Conservation (phyloP, 2,797 vertebrate species). For the Diceros bicornis region DNA sequence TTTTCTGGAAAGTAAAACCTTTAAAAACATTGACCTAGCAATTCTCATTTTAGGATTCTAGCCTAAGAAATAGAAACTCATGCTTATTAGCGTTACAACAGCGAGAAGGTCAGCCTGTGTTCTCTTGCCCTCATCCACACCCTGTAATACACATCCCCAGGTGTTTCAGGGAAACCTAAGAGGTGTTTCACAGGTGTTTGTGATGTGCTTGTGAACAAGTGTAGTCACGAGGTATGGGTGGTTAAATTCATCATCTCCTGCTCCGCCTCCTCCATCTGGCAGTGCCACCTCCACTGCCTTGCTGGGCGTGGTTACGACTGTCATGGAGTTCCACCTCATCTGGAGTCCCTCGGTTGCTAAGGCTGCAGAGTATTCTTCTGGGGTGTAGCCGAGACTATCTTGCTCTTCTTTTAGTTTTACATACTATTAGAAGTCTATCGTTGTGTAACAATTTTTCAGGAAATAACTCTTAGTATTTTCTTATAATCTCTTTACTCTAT, state of each 20-base stretch:
- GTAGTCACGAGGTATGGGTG: neutral
- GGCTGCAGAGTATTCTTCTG: neutral
- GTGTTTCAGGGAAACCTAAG: neutral
- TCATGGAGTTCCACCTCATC: neutral
- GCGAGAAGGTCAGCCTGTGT: neutral
- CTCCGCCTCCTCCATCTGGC: conserved; percentile 11
- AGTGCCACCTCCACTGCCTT: neutral
- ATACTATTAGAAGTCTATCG: too few species aligned
- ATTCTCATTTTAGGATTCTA: neutral
- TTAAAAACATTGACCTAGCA: conserved; percentile 46
- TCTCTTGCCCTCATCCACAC: neutral
- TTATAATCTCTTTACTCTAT: too few species aligned
- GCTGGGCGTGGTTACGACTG: neutral
- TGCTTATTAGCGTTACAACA: neutral
- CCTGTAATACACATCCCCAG: neutral
- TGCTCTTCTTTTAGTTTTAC: conserved; percentile 21
- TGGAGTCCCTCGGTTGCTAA: conserved; percentile 35
- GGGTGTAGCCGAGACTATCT: neutral
- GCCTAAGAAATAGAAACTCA: conserved; percentile 29
- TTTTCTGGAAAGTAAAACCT: conserved; percentile 57
- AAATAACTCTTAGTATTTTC: too few species aligned
- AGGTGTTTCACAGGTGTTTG: neutral
- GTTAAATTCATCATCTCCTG: neutral
- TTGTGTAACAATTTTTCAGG: too few species aligned
- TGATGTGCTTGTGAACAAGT: neutral